A percentile compares a stretch with the other conserved stretches of the same genome.
Evolutionary conservation across 2,797 vertebrate genomes (phyloP).

Genomic region (Myotis daubentonii): DNA sequence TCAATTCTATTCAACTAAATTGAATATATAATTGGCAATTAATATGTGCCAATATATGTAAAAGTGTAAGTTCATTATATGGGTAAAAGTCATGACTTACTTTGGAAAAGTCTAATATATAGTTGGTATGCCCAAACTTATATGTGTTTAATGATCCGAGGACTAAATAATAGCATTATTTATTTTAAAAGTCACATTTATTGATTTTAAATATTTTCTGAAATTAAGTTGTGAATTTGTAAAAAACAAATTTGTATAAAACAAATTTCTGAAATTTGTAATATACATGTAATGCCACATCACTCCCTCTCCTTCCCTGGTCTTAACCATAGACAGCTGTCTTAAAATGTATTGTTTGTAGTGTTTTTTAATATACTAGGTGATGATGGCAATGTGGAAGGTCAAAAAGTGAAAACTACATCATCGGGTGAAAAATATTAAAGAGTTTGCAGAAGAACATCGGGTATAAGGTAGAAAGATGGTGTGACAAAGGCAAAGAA

Average conservation of each 20-base stretch:
- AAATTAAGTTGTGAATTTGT: background rate
- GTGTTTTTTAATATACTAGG: background rate
- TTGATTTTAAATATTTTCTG: background rate
- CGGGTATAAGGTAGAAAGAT: background rate
- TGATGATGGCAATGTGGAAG: background rate
- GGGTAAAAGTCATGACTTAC: background rate
- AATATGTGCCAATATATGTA: background rate
- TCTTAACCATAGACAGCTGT: background rate
- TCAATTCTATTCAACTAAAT: background rate
- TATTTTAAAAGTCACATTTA: background rate
- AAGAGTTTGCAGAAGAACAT: background rate
- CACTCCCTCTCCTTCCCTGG: background rate
- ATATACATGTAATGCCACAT: accelerated
- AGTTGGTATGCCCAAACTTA: background rate
- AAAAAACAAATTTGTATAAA: too few species aligned
- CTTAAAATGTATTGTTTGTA: background rate
- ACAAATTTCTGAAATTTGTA: background rate
- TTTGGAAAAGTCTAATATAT: background rate
- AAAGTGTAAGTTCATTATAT: background rate
- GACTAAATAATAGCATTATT: background rate
- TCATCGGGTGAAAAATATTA: background rate
- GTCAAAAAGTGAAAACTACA: background rate
- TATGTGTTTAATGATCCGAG: background rate
- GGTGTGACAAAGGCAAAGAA: background rate
- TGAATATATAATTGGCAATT: background rate